Conservation (phyloP, 1,140 invertebrate species). For the Eriosoma lanigerum region DNA sequence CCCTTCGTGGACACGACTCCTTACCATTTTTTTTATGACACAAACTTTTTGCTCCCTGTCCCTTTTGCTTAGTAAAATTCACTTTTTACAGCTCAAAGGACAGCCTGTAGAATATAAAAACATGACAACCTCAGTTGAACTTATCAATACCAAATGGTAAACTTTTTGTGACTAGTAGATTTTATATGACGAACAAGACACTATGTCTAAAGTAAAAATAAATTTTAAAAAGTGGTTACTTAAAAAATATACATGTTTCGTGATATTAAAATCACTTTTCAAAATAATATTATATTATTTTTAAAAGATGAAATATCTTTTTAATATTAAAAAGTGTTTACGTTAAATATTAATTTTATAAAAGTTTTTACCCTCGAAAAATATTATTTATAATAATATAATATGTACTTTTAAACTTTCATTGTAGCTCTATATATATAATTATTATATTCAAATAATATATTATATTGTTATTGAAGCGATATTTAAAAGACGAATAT, state of each 20-base stretch:
- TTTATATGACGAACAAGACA: constrained; percentile 8
- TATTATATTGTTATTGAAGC: no score
- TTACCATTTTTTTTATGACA: constrained; percentile 37
- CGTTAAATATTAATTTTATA: neutral
- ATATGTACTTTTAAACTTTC: no score
- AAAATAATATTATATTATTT: neutral
- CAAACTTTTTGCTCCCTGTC: constrained; percentile 6
- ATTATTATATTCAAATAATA: no score
- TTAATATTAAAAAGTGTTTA: neutral
- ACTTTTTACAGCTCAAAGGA: constrained; percentile 19
- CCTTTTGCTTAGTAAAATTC: constrained; percentile 14
- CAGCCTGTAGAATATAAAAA: constrained; percentile 9
- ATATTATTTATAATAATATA: no score
- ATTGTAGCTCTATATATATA: no score
- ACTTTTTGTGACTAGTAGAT: constrained; percentile 28
- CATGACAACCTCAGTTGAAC: neutral
- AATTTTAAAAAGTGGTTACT: neutral
- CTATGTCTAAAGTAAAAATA: no score
- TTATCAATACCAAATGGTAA: neutral
- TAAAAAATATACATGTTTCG: neutral
- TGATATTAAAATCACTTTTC: neutral
- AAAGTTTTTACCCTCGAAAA: no score
- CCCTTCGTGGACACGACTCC: constrained; percentile 24
- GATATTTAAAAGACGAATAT: no score
- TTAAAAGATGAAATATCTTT: neutral